These are phyloP conservation scores for Cavia aperea DNA, from an alignment of 2,113 vertebrate genomes.

Conservation along the genomic window DNA sequence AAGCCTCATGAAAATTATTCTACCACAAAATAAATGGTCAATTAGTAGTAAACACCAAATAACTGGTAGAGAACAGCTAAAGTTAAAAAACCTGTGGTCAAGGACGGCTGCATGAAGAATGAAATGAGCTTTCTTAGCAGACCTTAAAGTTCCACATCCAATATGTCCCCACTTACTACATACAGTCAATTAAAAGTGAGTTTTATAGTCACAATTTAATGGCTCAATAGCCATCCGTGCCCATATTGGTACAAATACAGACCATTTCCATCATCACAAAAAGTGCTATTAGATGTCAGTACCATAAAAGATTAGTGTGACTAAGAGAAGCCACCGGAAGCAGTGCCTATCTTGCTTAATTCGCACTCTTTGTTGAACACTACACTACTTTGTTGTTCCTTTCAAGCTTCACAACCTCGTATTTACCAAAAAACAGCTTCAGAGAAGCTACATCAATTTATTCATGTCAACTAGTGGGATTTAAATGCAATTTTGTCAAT, in stretches of 20 bases:
- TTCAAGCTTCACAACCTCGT: neutral
- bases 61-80: neutral
- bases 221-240: neutral
- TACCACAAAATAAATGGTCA: neutral
- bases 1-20: slow-evolving; percentile 22
- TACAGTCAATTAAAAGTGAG: neutral
- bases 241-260: neutral
- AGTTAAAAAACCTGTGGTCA: neutral
- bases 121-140: neutral
- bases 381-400: neutral
- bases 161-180: neutral
- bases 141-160: neutral
- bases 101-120: neutral
- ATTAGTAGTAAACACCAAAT: neutral
- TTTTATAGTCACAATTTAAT: neutral
- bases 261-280: slow-evolving; percentile 1
- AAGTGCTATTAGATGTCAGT: neutral
- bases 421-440: slow-evolving; percentile 38
- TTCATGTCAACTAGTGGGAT: neutral
- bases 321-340: neutral
- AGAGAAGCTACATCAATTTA: slow-evolving; percentile 20
- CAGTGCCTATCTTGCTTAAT: neutral
- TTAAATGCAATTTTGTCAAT: slow-evolving; percentile 12
- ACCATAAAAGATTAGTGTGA: neutral
- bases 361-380: neutral